Evolutionary conservation across 2,888 invertebrate species (phyloP), one percentile per base, ranked within the genome.

Genomic region (Boloria selene): DNA sequence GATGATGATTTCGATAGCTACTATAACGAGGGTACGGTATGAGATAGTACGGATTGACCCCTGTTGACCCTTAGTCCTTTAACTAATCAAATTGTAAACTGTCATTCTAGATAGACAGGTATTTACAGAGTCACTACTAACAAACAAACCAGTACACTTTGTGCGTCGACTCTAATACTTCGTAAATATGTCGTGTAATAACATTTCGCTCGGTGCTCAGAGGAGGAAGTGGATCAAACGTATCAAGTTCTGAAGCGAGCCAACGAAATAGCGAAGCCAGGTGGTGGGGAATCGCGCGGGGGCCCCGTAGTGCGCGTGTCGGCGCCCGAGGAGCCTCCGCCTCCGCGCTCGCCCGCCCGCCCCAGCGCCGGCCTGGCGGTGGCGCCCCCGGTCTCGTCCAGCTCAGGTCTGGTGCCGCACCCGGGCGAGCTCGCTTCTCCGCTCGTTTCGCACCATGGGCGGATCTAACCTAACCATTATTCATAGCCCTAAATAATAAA

Each of bases 241-340:
- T 98, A 98, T 93, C 97, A 97, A 94, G 97, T 97, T 88, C 95
- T 98, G 94, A 97, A 97, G 94, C 97, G 97, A 90, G 97, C 97
- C 84, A 97, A 97, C 86, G 97, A 97, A 94, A 96, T 97, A 84
- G 94, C 95, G 80, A 94, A 93, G 86, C 90, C 92, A 81, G 86
- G 85, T 81, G 88, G 84, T 81, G 88, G 86, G 93, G 92, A 82
- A 93, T 92, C 83, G 82, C 86, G 86, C 87, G 92, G 90, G 80
- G 85, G 86, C 73, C 88, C 88, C 69, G 86, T 88, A 79, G 90
- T 90, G 77, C 90, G 89, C 76, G 89, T 89, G 84, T 86, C 88
- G 75, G 86, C 88, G 75, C 79, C 80, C 66, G 78, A 78, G 74
- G 76, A 75, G 72, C 84, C 90, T 86, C 86, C 82, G 82, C 80